These are phyloP conservation scores for Hyposmocoma kahamanoa DNA, from an alignment of 1,140 invertebrate genomes.

Conservation along the genomic window DNA sequence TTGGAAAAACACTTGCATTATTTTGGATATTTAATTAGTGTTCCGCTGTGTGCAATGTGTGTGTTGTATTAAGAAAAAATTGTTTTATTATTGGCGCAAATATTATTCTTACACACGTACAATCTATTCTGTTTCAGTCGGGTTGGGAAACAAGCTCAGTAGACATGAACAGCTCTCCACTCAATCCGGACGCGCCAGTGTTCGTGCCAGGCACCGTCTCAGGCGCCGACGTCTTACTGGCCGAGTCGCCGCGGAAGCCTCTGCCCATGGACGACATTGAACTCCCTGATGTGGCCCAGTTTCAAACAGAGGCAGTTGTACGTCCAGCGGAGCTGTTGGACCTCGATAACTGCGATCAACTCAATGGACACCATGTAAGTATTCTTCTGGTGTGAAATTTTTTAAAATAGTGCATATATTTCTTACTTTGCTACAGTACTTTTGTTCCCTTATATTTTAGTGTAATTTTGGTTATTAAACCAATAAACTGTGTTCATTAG, in stretches of 20 bases:
- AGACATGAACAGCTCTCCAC: conserved; percentile 80
- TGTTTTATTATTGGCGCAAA: too few species aligned
- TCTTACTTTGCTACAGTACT: too few species aligned
- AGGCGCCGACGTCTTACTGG: conserved; percentile 72
- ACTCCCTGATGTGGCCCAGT: conserved; percentile 78
- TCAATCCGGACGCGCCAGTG: conserved; percentile 83
- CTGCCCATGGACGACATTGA: conserved; percentile 76
- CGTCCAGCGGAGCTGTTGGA: conserved; percentile 76
- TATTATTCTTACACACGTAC: too few species aligned
- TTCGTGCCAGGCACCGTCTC: conserved; percentile 77
- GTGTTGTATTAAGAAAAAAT: too few species aligned
- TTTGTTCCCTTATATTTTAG: too few species aligned
- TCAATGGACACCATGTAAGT: conserved; percentile 73
- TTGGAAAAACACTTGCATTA: too few species aligned
- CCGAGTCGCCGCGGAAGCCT: conserved; percentile 78
- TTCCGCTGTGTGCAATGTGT: too few species aligned
- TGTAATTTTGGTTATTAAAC: too few species aligned
- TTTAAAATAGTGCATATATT: too few species aligned
- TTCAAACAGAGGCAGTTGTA: conserved; percentile 75
- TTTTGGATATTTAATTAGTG: too few species aligned
- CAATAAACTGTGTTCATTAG: too few species aligned
- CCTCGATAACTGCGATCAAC: conserved; percentile 65
- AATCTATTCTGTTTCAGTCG: conserved; percentile 62
- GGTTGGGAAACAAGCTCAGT: conserved; percentile 70
- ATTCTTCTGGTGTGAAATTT: too few species aligned